Evolutionary conservation across 2,113 vertebrate genomes (phyloP).

Genomic region (Tragelaphus imberbis): DNA sequence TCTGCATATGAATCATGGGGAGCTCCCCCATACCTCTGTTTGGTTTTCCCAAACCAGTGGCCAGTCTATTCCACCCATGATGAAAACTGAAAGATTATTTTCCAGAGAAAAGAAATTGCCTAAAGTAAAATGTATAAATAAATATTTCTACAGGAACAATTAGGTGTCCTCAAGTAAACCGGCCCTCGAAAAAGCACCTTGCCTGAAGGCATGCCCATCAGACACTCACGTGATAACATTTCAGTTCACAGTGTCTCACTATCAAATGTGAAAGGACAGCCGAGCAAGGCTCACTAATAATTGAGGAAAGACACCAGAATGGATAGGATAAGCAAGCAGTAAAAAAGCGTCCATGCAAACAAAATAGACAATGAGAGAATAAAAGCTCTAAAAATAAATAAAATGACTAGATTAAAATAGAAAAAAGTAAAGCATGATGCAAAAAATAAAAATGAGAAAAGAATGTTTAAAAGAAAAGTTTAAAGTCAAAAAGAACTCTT

Average conservation of each 20-base stretch:
- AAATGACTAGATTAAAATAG: neutral
- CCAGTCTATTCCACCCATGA: neutral
- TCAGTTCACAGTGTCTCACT: neutral
- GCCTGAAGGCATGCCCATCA: neutral
- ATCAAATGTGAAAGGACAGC: neutral
- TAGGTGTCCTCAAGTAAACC: neutral
- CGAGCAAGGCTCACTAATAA: neutral
- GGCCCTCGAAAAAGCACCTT: neutral
- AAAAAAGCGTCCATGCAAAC: neutral
- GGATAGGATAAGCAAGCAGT: neutral
- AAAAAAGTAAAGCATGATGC: neutral
- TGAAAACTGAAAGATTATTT: neutral
- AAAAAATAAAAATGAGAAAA: neutral
- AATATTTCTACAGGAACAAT: neutral
- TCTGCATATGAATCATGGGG: neutral
- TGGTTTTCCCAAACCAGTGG: neutral
- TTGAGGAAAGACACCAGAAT: neutral
- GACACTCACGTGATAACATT: neutral
- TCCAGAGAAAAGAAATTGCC: neutral
- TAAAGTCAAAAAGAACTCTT: neutral
- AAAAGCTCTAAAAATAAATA: neutral
- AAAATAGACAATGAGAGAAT: neutral
- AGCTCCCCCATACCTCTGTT: fast-evolving
- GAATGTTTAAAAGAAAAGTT: neutral
- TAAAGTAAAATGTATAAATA: neutral